A percentile compares a stretch with the other conserved stretches of the same genome.
phyloP scores from a whole-genome alignment of 1,140 invertebrate species.

The Eumeta japonica region DNA sequence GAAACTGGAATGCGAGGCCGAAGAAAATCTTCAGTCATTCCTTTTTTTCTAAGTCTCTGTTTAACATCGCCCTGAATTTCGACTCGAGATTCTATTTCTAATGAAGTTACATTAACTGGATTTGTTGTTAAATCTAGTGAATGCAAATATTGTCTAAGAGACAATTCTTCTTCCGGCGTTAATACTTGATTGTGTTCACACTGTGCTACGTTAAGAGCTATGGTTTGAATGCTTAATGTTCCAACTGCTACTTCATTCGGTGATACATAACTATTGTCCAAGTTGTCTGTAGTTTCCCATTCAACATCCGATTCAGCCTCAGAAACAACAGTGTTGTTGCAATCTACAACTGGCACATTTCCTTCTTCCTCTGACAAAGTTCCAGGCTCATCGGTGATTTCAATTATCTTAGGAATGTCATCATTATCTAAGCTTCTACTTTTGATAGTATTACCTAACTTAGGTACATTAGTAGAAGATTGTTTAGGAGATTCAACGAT shows the following conservation, averaged over 20 bases:
- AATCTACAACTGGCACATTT: constrained; percentile 24
- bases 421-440: constrained; percentile 61
- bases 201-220: constrained; percentile 37
- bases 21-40: constrained; percentile 58
- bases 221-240: constrained; percentile 29
- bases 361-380: constrained; percentile 21
- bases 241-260: constrained; percentile 24
- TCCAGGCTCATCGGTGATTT: constrained; percentile 43
- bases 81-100: constrained; percentile 44
- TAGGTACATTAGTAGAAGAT: constrained; percentile 33
- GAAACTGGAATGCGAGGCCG: constrained; percentile 56
- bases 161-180: constrained; percentile 45
- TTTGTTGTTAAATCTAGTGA: constrained; percentile 57
- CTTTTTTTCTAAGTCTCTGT: constrained; percentile 58
- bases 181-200: constrained; percentile 36
- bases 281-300: constrained; percentile 39
- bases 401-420: constrained; percentile 53
- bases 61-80: constrained; percentile 46
- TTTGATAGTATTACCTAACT: constrained; percentile 41
- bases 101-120: constrained; percentile 23
- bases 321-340: constrained; percentile 49
- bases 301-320: constrained; percentile 61
- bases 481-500: constrained; percentile 56
- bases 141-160: constrained; percentile 59
- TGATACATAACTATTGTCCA: constrained; percentile 26